These are phyloP conservation scores for Atta cephalotes DNA, from an alignment of 1,140 invertebrate species.

Conservation along the genomic window DNA sequence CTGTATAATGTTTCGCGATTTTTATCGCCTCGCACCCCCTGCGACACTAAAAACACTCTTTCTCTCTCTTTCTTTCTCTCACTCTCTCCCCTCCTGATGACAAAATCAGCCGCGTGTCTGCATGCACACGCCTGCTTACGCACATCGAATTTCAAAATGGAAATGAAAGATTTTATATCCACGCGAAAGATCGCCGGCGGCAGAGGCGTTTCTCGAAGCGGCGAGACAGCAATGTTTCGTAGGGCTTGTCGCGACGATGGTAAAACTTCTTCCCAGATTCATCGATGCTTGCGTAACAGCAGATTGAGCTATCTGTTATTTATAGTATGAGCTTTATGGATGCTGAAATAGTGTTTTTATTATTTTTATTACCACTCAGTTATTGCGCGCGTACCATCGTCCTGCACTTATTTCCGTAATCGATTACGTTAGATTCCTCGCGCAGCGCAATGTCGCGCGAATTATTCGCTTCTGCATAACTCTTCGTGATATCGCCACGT, in stretches of 20 bases:
- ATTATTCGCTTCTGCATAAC: background rate
- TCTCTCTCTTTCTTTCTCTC: background rate
- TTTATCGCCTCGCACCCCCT: slow-evolving; percentile 79
- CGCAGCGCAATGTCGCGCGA: slow-evolving; percentile 11
- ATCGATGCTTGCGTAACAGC: slow-evolving; percentile 61
- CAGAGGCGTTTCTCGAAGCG: slow-evolving; percentile 14
- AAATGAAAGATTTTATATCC: slow-evolving; percentile 77
- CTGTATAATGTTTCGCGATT: slow-evolving; percentile 84
- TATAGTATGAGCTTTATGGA: slow-evolving; percentile 56
- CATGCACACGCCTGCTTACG: slow-evolving; percentile 65
- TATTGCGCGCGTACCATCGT: slow-evolving; percentile 13
- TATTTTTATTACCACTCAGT: slow-evolving; percentile 47
- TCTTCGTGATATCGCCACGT: background rate
- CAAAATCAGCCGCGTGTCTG: slow-evolving; percentile 25
- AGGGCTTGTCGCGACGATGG: slow-evolving; percentile 44
- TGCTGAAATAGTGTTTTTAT: slow-evolving; percentile 47
- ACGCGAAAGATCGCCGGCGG: slow-evolving; percentile 57
- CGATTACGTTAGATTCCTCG: slow-evolving; percentile 26
- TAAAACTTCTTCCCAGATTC: slow-evolving; percentile 40
- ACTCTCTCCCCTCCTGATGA: background rate
- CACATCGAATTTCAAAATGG: slow-evolving; percentile 73
- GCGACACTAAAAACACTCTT: slow-evolving; percentile 63
- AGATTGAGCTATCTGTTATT: slow-evolving; percentile 64
- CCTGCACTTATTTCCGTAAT: slow-evolving; percentile 23
- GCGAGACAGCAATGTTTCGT: slow-evolving; percentile 38